phyloP scores from a whole-genome alignment of 1,140 invertebrate genomes.

The Paraescarpia echinospica region DNA sequence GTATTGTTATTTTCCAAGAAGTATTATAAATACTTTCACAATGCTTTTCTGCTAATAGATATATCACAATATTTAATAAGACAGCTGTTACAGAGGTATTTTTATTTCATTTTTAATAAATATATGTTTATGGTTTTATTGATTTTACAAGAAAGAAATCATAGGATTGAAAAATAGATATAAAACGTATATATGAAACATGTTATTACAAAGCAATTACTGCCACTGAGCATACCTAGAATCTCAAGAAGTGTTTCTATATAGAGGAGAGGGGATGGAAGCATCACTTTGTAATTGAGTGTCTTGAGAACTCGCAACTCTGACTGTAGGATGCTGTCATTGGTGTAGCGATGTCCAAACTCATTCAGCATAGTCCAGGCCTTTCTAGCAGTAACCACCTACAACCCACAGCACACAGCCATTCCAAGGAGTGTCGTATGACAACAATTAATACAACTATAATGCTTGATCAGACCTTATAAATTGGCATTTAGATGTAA shows the following conservation, averaged over 20 bases:
- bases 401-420: constrained; percentile 5
- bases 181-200: no score
- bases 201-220: no score
- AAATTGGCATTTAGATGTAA: neutral
- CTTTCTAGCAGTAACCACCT: constrained; percentile 41
- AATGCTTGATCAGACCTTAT: neutral
- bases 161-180: no score
- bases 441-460: neutral
- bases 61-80: no score
- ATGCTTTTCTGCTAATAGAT: no score
- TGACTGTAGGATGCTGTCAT: constrained; percentile 51
- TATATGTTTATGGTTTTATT: no score
- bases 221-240: constrained; percentile 37
- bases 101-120: no score
- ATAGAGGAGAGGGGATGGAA: constrained; percentile 41
- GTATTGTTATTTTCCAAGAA: no score
- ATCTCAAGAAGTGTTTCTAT: constrained; percentile 50
- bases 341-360: constrained; percentile 42
- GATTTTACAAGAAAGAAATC: no score
- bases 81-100: no score
- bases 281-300: constrained; percentile 42
- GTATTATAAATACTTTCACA: no score
- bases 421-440: neutral
- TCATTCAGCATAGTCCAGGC: constrained; percentile 39
- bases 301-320: constrained; percentile 54